Base-by-base conservation (phyloP, 2,797 vertebrate genomes). In the Sebastes taczanowskii region DNA sequence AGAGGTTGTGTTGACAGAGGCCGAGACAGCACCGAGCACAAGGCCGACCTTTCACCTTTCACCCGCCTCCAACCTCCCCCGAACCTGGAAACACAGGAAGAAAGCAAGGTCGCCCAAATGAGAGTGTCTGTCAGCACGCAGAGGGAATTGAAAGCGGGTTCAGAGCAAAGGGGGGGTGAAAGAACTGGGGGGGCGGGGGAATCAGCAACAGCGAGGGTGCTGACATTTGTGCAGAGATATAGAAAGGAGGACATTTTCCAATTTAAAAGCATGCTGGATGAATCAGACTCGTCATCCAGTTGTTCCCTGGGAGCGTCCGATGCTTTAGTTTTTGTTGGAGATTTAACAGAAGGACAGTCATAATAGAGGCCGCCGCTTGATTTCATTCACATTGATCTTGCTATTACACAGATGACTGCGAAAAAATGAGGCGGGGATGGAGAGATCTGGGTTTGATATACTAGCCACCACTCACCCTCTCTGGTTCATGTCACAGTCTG, bases 1-100 rank as follows among this genome's bases (percentile, higher is more conserved):
- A 92, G 92, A 89, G 90, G 90, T 87, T 90, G 94, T 93, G 93
- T 93, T 94, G 93, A 93, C 91, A 93, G 93, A 92, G 88, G 61
- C 89, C 14, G 76, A 88, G 90, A 91, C 92, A 86, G 90, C 86
- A 32, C 83, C 52, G 32, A 88, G 86, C 91, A 89, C 86, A 78
- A 85, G 89, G 86, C 81, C 22, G 84, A 95, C 93, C 91, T 94
- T 88, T 91, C 66, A 91, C 92, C 94, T 88, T 84, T 89, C 84
- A 82, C 83, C 88, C 64, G 52, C 72, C 34, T 32, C 53, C 59
- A 81, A 83, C 81, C 82, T 58, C 82, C 86, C 80, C 71, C 29
- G 49, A 89, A 85, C 77, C 82, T 85, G 86, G 86, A 91, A 93
- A 92, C 86, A 88, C 89, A 92, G 93, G 92, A 95, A 95, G 92